Base-by-base conservation (phyloP, 2,797 vertebrate species). In the Crax fasciolata region DNA sequence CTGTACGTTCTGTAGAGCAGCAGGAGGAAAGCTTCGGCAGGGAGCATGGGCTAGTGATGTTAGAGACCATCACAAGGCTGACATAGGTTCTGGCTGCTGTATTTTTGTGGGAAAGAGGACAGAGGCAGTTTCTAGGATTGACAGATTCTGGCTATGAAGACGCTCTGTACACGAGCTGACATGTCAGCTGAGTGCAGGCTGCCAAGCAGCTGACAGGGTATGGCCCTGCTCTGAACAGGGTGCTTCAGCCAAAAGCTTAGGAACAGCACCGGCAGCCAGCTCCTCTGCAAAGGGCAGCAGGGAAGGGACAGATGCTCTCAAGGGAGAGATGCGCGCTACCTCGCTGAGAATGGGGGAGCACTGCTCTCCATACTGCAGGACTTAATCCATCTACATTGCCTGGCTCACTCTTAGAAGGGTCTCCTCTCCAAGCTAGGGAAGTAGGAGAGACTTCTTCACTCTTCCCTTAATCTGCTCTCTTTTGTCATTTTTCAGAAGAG, bases 141-240 rank as follows among this genome's bases (percentile, higher is more conserved):
- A 94, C 94, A 54, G 68, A 94, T 96, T 91, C 94, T 96, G 89
- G 79, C 93, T 95, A 85, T 54, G 70, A 96, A 92, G 91, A 92
- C 52, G 79, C 44, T 91, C 27, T 83, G 30, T 92, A 27, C 61
- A 70, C 0, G 23, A 94, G 70, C 76, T 78, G 93, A 95, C 82
- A 59, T 83, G 90, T 95, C 96, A 94, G 86, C 55, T 59, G 86
- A 95, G 90, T 90, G 94, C 70, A 96, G 95, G 93, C 71, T 84
- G 89, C 88, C 84, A 84, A 70, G 86, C 59, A 95, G 90, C 90
- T 94, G 95, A 94, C 92, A 93, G 94, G 89, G 84, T 84, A 94
- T 0, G 7, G 92, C 93, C 94, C 94, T 91, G 54, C 72, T 95
- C 92, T 71, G 84, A 92, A 89, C 0, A 0, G 25, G 67, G 73